phyloP scores from a whole-genome alignment of 2,888 invertebrate genomes.

The Oligia strigilis region DNA sequence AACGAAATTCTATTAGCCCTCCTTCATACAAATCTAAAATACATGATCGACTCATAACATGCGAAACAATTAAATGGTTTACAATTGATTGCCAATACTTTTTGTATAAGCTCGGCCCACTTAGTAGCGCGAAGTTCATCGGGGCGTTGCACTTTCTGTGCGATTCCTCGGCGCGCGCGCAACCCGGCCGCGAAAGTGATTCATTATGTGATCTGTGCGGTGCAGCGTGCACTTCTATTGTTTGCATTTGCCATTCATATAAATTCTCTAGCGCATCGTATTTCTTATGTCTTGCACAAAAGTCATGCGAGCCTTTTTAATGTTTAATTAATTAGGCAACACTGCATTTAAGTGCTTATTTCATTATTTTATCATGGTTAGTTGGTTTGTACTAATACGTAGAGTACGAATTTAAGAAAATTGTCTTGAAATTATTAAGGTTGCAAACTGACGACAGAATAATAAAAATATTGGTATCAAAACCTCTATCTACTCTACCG shows the following conservation, averaged over 20 bases:
- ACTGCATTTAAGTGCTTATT: not conserved
- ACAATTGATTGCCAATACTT: slow-evolving; percentile 41
- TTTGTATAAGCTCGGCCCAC: slow-evolving; percentile 72
- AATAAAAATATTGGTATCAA: not conserved
- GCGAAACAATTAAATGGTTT: slow-evolving; percentile 31
- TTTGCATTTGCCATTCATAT: slow-evolving; percentile 69
- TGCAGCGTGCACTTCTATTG: slow-evolving; percentile 67
- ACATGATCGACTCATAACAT: not conserved
- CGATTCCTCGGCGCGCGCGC: slow-evolving; percentile 78
- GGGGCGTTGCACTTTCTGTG: slow-evolving; percentile 88
- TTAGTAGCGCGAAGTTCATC: slow-evolving; percentile 87
- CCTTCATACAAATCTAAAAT: not conserved
- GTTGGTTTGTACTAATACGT: not conserved
- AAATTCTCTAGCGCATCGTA: slow-evolving; percentile 43
- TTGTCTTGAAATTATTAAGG: not conserved
- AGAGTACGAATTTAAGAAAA: not conserved
- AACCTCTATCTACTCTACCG: not conserved
- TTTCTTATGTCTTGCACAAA: slow-evolving; percentile 36
- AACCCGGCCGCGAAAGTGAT: slow-evolving; percentile 83
- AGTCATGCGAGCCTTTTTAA: slow-evolving; percentile 24
- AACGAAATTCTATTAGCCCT: not conserved
- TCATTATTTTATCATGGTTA: not conserved
- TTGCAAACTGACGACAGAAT: not conserved
- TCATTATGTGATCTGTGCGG: slow-evolving; percentile 73
- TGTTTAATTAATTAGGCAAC: slow-evolving; percentile 9